Evolutionary conservation across 2,797 vertebrate species (phyloP).

Genomic region (Muscicapa striata): DNA sequence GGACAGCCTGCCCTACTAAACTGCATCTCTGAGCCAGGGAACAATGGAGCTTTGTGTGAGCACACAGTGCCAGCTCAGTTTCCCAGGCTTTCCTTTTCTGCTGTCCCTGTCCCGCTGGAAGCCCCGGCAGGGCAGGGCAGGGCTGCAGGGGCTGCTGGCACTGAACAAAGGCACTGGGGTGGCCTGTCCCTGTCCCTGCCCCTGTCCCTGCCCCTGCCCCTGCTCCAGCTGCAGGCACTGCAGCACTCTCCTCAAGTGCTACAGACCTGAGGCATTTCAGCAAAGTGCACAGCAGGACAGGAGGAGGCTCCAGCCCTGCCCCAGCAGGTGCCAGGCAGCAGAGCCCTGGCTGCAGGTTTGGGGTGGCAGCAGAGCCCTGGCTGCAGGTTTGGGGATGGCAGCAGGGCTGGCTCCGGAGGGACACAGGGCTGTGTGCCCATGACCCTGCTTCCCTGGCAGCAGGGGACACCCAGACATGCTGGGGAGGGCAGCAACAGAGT

Average conservation of each 20-base stretch:
- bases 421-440: rapidly evolving
- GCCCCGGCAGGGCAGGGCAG: slow-evolving; percentile 60
- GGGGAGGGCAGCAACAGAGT: neutral
- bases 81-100: slow-evolving; percentile 78
- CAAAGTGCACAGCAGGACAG: neutral
- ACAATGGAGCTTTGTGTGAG: slow-evolving; percentile 79
- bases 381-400: too few species aligned
- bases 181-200: too few species aligned
- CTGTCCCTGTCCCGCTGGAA: slow-evolving; percentile 51
- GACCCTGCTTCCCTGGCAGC: neutral
- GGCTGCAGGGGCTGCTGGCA: slow-evolving; percentile 3
- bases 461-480: neutral
- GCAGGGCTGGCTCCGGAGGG: neutral
- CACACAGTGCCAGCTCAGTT: slow-evolving; percentile 72
- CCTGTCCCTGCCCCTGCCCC: neutral
- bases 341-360: too few species aligned
- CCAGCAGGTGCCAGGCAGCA: neutral
- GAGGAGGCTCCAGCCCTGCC: neutral
- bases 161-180: slow-evolving; percentile 54
- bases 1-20: slow-evolving; percentile 76
- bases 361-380: too few species aligned
- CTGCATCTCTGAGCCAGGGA: slow-evolving; percentile 69
- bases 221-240: neutral
- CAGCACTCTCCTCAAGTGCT: neutral
- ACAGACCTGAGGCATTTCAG: neutral